Base-by-base conservation (phyloP, 1,140 invertebrate genomes). In the Coboldia fuscipes region DNA sequence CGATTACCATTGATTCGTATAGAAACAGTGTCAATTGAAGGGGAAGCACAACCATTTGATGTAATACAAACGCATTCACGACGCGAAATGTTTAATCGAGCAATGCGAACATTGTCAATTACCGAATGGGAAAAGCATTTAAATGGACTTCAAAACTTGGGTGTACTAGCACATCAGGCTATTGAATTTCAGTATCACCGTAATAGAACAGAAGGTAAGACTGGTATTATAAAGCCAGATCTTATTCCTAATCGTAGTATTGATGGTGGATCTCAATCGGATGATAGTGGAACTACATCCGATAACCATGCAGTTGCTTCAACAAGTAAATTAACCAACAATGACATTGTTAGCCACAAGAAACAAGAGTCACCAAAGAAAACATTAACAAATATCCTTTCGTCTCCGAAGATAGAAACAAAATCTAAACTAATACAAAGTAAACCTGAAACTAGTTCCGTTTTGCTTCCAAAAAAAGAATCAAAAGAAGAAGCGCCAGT, bases 1-100 rank as follows among this genome's bases (percentile, higher is more conserved):
- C 61, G 66, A 35, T 54, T 75, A 39, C 55, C 63, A 42, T 47
- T 76, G 8, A 51, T 67, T 21, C 61, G 68, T 44, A 62, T 76
- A 45, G 63, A 72, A 69, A 66, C 66, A 45, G 59, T 70, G 23
- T 46, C 48, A 29, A 45, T 60, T n/a, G 53, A 54, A 33, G 67
- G 67, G 19, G 51, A 58, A 26, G 64, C 67, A 1, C 68, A 61
- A 33, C 47, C 51, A 8, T 48, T 48, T 31, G 40, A 50, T 13
- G 14, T 49, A 23, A 30, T 54, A 30, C 44, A 50, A 22, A 52
- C 45, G 31, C 51, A 54, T 37, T 32, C 51, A 13, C 50, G 45
- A 29, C 48, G 51, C 3, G 43, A 50, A n/a, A 40, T 46, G 0
- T 40, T 29, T 13, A 31, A 35, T 13, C 26, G 30, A 6, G 30